Evolutionary conservation across 2,888 invertebrate species (phyloP), one percentile per base, ranked within the genome.

Genomic region (Adineta ricciae): DNA sequence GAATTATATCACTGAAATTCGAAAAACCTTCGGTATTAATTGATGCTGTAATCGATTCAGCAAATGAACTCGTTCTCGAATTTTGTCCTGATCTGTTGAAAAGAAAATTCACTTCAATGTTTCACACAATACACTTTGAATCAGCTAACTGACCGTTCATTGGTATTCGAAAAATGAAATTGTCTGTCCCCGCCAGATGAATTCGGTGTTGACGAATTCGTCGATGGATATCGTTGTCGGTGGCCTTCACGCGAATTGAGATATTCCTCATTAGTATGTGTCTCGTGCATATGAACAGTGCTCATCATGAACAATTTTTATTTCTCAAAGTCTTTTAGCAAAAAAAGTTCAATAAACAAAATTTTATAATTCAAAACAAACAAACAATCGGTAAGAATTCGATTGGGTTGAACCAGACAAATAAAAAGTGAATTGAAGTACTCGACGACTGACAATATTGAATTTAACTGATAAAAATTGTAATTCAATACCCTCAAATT

Each of bases 121-220:
- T n/a, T n/a, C n/a, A n/a, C n/a, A n/a, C n/a, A n/a, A n/a, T n/a
- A n/a, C n/a, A n/a, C n/a, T n/a, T n/a, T n/a, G 4, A 32, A 21
- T 73, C n/a, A 27, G n/a, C n/a, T 21, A 5, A 64, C 78, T 14
- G 24, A 78, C 78, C 78, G 38, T n/a, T 78, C 78, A 78, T 78
- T 78, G 24, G 2, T 64, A 27, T 14, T 64, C 19, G 32, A 32
- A 3, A 32, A 78, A 41, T 78, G 2, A 9, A 78, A 78, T 41
- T 38, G 38, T 32, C 41, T 78, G 24, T 78, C 78, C 11, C 41
- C 41, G n/a, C 41, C 41, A 11, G 41, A 24, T 41, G 73, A 73
- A 73, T 73, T 73, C 19, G 73, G 73, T 41, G 73, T 73, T 73
- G 78, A 78, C 7, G 64, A 64, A 64, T 64, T 64, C 14, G 64